A percentile compares a stretch with the other conserved stretches of the same genome.
Conservation (phyloP, 2,113 vertebrate genomes). For the Galemys pyrenaicus region DNA sequence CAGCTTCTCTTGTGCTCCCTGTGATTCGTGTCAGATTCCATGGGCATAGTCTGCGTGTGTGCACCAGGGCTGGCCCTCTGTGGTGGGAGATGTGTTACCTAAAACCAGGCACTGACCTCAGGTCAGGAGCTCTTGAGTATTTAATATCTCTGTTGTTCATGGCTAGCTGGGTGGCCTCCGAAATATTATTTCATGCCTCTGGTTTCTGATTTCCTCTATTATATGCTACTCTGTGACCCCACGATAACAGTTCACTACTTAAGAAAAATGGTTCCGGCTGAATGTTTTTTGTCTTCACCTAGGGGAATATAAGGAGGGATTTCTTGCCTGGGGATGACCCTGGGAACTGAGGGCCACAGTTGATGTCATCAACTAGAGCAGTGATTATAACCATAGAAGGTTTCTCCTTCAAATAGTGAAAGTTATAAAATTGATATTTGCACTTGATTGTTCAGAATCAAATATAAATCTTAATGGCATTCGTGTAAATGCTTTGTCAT, state of each 20-base stretch:
- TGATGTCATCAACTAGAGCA: background rate
- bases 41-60: rapidly evolving
- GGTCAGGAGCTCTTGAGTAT: slow-evolving; percentile 21
- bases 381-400: background rate
- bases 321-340: background rate
- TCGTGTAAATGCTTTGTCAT: background rate
- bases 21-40: background rate
- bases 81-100: background rate
- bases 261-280: background rate
- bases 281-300: slow-evolving; percentile 9
- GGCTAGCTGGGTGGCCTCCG: slow-evolving; percentile 58
- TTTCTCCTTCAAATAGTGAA: background rate
- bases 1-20: background rate
- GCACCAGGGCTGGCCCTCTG: background rate
- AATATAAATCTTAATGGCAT: slow-evolving; percentile 16
- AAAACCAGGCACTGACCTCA: slow-evolving; percentile 24
- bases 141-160: background rate
- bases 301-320: background rate
- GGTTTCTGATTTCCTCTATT: slow-evolving; percentile 36
- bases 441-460: background rate
- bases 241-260: background rate
- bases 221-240: background rate
- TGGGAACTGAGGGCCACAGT: background rate
- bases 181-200: slow-evolving; percentile 54
- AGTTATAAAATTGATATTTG: background rate